Evolutionary conservation across 1,140 invertebrate genomes (phyloP).

Genomic region (Halictus rubicundus): DNA sequence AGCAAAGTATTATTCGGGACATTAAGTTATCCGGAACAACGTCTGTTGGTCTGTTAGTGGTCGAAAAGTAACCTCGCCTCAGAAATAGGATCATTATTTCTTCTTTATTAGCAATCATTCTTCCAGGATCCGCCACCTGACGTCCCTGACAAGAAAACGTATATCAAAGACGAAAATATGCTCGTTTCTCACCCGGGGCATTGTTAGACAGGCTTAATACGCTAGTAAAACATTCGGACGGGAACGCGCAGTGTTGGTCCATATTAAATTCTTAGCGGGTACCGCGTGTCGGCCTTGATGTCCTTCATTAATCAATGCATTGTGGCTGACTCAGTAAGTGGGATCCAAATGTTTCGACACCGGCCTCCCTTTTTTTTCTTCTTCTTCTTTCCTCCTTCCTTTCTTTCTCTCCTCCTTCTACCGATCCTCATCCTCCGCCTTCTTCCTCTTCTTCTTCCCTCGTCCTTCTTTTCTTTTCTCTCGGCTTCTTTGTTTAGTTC

Average conservation of each 20-base stretch:
- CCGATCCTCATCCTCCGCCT: not conserved
- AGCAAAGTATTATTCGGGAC: not conserved
- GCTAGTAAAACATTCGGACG: conserved; percentile 63
- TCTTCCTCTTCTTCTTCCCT: not conserved
- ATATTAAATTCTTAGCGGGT: conserved; percentile 70
- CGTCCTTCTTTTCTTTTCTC: not conserved
- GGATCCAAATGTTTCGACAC: conserved; percentile 67
- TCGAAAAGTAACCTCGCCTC: conserved; percentile 32
- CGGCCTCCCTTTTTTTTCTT: conserved; percentile 27
- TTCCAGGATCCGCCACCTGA: conserved; percentile 36
- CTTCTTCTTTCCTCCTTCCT: not conserved
- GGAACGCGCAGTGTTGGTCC: conserved; percentile 58
- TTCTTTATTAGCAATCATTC: conserved; percentile 49
- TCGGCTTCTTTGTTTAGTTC: not conserved
- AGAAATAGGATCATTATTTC: conserved; percentile 49
- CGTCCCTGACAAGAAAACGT: conserved; percentile 41
- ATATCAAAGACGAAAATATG: conserved; percentile 51
- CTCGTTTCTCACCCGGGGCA: conserved; percentile 40
- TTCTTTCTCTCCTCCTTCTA: not conserved
- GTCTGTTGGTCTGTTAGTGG: not conserved
- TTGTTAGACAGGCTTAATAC: conserved; percentile 67
- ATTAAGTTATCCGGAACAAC: conserved; percentile 33
- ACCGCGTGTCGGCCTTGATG: conserved; percentile 63
- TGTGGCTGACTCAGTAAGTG: conserved; percentile 55
- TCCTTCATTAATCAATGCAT: conserved; percentile 69